phyloP scores from a whole-genome alignment of 1,140 invertebrate species.

The Bombus picipes region DNA sequence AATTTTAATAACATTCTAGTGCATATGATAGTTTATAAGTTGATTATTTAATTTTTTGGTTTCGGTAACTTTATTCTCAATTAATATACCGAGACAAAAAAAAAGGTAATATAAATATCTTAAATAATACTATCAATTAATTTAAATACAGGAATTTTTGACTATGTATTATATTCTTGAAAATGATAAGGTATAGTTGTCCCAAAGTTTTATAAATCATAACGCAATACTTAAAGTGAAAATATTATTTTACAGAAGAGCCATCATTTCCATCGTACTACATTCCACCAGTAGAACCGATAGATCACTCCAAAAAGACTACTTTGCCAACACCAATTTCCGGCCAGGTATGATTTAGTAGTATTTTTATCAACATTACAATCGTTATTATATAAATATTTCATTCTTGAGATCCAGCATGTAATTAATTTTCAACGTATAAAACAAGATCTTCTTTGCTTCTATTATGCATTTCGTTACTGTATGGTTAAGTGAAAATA shows the following conservation, averaged over 20 bases:
- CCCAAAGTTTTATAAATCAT: neutral
- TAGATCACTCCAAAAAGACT: conserved; percentile 57
- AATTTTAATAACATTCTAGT: neutral
- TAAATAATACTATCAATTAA: neutral
- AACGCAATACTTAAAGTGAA: neutral
- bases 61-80: too few species aligned
- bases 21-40: neutral
- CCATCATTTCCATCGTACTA: conserved; percentile 76
- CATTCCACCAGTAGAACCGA: conserved; percentile 69
- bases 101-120: neutral
- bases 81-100: too few species aligned
- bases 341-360: conserved; percentile 70
- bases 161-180: neutral
- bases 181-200: neutral
- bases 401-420: too few species aligned
- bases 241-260: conserved; percentile 72
- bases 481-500: too few species aligned
- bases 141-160: neutral
- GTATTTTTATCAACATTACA: too few species aligned
- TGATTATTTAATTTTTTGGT: neutral
- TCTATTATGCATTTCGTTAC: too few species aligned
- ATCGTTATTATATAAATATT: too few species aligned
- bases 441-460: too few species aligned
- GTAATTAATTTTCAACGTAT: too few species aligned
- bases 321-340: conserved; percentile 71